Conservation (phyloP, 1,140 invertebrate genomes). For the Scaptomyza pallida region DNA sequence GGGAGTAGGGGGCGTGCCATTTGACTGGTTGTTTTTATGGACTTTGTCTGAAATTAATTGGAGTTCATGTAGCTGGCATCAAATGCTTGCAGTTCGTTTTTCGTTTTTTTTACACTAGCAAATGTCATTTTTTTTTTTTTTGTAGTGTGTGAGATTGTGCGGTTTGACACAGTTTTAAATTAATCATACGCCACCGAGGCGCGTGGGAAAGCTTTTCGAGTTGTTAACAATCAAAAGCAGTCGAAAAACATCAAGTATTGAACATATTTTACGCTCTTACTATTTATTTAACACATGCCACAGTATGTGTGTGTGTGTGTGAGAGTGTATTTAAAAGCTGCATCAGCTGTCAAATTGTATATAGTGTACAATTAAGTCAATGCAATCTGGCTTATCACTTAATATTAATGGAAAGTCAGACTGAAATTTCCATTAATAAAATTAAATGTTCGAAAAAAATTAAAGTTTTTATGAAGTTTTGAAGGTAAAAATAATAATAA, state of each 20-base stretch:
- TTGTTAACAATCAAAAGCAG: conserved; percentile 49
- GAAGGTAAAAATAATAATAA: no score
- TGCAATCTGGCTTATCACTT: conserved; percentile 2
- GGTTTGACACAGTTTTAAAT: conserved; percentile 81
- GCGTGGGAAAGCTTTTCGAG: conserved; percentile 65
- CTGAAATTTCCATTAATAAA: neutral
- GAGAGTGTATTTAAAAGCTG: conserved; percentile 18
- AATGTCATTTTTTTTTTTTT: conserved; percentile 45
- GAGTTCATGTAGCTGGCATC: conserved; percentile 72
- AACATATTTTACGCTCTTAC: conserved; percentile 6
- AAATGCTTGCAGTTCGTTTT: conserved; percentile 43
- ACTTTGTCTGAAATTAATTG: conserved; percentile 81
- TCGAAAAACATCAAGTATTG: conserved; percentile 28
- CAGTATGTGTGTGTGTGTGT: neutral
- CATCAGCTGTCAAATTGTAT: conserved; percentile 14
- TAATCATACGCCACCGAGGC: conserved; percentile 73
- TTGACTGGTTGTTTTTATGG: conserved; percentile 72
- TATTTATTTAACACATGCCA: conserved; percentile 21
- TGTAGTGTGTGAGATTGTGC: conserved; percentile 44
- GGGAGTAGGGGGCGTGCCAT: conserved; percentile 31
- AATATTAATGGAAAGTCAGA: neutral
- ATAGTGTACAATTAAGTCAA: neutral
- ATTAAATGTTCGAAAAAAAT: neutral
- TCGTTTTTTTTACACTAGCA: conserved; percentile 54
- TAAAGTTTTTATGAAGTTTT: no score